Percentiles rank a stretch among this genome's conserved stretches.
phyloP scores from a whole-genome alignment of 2,888 invertebrate genomes.

The Andrena haemorrhoa region DNA sequence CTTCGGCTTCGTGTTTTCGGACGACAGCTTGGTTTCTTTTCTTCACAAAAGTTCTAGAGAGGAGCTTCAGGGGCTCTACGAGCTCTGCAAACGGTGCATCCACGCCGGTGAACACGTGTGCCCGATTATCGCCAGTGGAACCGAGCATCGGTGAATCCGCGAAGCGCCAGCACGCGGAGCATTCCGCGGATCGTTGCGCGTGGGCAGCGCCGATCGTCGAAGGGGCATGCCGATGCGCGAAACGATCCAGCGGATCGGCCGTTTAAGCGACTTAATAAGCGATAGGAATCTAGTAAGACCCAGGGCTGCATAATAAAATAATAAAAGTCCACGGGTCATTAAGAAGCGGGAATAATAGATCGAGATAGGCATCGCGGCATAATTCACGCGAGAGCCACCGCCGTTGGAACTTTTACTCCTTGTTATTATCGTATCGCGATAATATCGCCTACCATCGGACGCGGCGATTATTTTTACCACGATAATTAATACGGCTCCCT shows the following conservation, averaged over 20 bases:
- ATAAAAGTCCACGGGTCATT: constrained; percentile 58
- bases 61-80: too few relatives aligned
- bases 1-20: too few relatives aligned
- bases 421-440: constrained; percentile 38
- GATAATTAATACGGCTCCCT: constrained; percentile 28
- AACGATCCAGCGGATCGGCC: constrained; percentile 27
- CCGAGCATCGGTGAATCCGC: constrained; percentile 54
- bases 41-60: too few relatives aligned
- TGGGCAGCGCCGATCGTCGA: constrained; percentile 17
- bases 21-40: too few relatives aligned
- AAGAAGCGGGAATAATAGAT: constrained; percentile 55
- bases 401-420: constrained; percentile 29
- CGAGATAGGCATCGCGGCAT: constrained; percentile 42
- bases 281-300: constrained; percentile 56
- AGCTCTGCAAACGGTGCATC: background rate
- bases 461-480: constrained; percentile 26
- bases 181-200: constrained; percentile 10
- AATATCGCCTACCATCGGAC: constrained; percentile 29
- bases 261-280: constrained; percentile 52
- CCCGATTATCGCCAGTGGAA: constrained; percentile 58
- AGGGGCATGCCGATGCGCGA: constrained; percentile 1
- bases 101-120: constrained; percentile 42
- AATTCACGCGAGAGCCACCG: constrained; percentile 35
- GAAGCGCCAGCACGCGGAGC: constrained; percentile 52
- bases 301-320: constrained; percentile 56